These are phyloP conservation scores for Ia io DNA, from an alignment of 2,113 vertebrate genomes.

Conservation along the genomic window DNA sequence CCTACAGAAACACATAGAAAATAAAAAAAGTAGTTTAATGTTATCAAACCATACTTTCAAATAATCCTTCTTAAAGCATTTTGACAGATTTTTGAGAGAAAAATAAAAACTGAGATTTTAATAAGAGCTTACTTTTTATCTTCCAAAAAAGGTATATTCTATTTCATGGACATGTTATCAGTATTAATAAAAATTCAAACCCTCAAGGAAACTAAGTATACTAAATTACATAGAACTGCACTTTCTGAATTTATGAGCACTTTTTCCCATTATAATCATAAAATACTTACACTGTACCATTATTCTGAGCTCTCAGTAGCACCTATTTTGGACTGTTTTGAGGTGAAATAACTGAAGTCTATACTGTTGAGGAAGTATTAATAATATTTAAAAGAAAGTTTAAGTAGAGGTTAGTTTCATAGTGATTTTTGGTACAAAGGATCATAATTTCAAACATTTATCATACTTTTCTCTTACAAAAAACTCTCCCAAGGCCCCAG, in stretches of 20 bases:
- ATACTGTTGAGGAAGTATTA: not conserved
- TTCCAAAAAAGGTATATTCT: not conserved
- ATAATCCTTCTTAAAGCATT: not conserved
- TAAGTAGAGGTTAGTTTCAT: not conserved
- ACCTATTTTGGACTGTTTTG: not conserved
- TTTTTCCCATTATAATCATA: not conserved
- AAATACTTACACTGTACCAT: not conserved
- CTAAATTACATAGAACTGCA: not conserved
- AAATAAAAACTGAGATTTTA: constrained; percentile 7
- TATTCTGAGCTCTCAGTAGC: not conserved
- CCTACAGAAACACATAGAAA: not conserved
- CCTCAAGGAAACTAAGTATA: constrained; percentile 4
- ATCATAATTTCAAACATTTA: constrained; percentile 17
- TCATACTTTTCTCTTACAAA: not conserved
- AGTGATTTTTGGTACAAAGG: not conserved
- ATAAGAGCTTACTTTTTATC: not conserved
- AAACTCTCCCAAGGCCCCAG: not conserved
- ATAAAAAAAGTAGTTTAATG: not conserved
- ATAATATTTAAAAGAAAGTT: not conserved
- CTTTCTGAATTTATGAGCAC: not conserved
- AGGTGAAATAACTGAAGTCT: not conserved
- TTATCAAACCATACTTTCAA: not conserved
- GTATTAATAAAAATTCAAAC: constrained; percentile 33
- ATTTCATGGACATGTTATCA: not conserved
- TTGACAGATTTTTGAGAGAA: constrained; percentile 17